Base-by-base conservation (phyloP, 2,888 invertebrate species). In the Drymonia ruficornis region DNA sequence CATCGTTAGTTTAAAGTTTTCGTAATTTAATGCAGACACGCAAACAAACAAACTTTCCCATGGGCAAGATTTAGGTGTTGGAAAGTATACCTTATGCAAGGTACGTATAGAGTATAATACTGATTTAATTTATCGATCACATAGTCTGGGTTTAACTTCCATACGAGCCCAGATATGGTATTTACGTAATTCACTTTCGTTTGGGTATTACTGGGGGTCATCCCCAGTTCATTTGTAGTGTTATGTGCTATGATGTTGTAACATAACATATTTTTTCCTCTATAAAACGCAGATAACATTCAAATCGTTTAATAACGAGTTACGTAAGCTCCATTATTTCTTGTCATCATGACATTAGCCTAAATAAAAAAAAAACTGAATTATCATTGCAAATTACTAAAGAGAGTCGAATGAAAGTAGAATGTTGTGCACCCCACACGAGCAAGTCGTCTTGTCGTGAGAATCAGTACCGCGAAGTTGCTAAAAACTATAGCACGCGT, bases 401-500 rank as follows among this genome's bases (percentile, higher is more conserved):
- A 40, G 31, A 56, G 50, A 46, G 52, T 53, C 48, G 52, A 72
- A 76, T 67, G 81, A 81, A 83, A 83, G 83, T 78, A 71, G 72
- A 84, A 83, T 80, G 84, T 83, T 84, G 59, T 56, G 56, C 58
- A 78, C 83, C 80, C 75, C 87, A 76, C 78, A 73, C 76, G 61
- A 56, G 59, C 53, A 61, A 66, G 70, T 59, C 63, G 60, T 76
- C 72, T 76, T 72, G 74, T 74, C 74, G 77, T 63, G 67, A 74
- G 76, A 70, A 67, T 66, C 86, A 89, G 89, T 89, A 70, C 69
- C 82, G 86, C 75, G 83, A 52, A 54, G 76, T 50, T 74, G 75
- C 76, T 84, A 83, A 83, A 80, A 78, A 76, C 76, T 72, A 67
- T 61, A 81, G 80, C 88, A 87, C 89, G 89, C 74, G 75, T 76